Base-by-base conservation (phyloP, 2,888 invertebrate species). In the Calephelis perditalis region DNA sequence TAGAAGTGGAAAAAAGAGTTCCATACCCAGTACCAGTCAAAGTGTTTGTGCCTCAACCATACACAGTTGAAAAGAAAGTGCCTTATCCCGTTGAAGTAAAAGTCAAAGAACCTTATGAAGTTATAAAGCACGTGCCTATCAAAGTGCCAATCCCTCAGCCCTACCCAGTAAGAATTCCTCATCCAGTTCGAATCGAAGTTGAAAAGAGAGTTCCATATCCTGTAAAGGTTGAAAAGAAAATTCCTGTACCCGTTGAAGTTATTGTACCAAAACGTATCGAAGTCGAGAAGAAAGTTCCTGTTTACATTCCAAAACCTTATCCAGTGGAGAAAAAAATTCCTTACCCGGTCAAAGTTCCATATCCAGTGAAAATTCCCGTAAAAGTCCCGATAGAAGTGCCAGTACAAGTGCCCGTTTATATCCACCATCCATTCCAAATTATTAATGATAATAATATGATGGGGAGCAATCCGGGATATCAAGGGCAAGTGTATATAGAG, bases 51-150 rank as follows among this genome's bases (percentile, higher is more conserved):
- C 91, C 91, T 5, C 84, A 86, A 66, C 88, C 89, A 4, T 87
- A 88, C 61, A 89, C 92, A 0, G 91, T 92, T 59, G 92, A 92
- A 73, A 86, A 87, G n/a, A 90, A 84, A 73, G 90, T 93, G n/a
- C 91, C 89, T 57, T 86, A 87, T 65, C 87, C 89, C 6, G 86
- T 89, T 11, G 78, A 87, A 67, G 82, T 91, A 3, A 92, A 91
- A 81, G 77, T 87, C 4, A 81, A 70, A 68, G 85, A 90, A 64
- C 88, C 86, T 11, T 73, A 78, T 26, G 86, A 87, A 72, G 84
- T 91, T 8, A 80, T 89, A 61, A 86, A 78, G 70, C 88, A 87
- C 66, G 83, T 89, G 10, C 81, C 82, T 15, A 75, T 88, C 9
- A 82, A 70, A 75, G 86, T 90, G 47, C 85, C 85, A 10, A 78